Percentiles rank a stretch among this genome's conserved stretches.
Evolutionary conservation across 1,140 invertebrate species (phyloP).

Genomic region (Orius laevigatus): DNA sequence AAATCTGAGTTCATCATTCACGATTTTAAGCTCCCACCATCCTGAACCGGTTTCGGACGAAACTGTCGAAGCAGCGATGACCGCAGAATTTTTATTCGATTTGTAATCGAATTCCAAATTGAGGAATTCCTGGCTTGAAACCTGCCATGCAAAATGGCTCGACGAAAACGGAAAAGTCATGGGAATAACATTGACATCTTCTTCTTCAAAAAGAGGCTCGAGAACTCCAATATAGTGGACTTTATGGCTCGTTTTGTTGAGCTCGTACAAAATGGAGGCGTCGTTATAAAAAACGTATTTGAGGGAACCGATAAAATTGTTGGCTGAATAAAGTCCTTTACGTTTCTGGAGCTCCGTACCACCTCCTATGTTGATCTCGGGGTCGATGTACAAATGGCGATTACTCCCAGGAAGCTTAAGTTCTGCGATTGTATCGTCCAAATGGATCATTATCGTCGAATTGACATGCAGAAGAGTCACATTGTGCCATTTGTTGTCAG

Average conservation of each 20-base stretch:
- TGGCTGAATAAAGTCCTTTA: slow-evolving; percentile 30
- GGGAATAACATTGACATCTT: slow-evolving; percentile 71
- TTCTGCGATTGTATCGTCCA: slow-evolving; percentile 50
- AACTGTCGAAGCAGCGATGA: slow-evolving; percentile 68
- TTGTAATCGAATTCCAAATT: slow-evolving; percentile 77
- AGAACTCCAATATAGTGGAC: slow-evolving; percentile 66
- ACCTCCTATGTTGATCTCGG: slow-evolving; percentile 80
- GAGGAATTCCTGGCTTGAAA: slow-evolving; percentile 48
- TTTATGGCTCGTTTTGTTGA: slow-evolving; percentile 65
- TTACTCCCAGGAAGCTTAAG: slow-evolving; percentile 50
- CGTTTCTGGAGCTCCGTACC: slow-evolving; percentile 57
- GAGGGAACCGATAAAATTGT: slow-evolving; percentile 60
- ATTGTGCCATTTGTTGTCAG: slow-evolving; percentile 72
- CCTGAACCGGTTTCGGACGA: slow-evolving; percentile 48
- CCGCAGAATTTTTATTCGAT: slow-evolving; percentile 62
- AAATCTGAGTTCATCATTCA: slow-evolving; percentile 68
- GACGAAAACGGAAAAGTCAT: slow-evolving; percentile 82
- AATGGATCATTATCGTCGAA: slow-evolving; percentile 47
- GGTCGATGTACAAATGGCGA: slow-evolving; percentile 74
- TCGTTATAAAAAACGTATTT: slow-evolving; percentile 89
- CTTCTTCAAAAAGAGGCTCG: slow-evolving; percentile 64
- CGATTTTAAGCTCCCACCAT: slow-evolving; percentile 68
- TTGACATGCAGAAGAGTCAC: slow-evolving; percentile 69
- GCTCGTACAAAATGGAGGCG: slow-evolving; percentile 72
- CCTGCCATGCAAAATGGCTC: slow-evolving; percentile 72